Conservation (phyloP, 2,113 vertebrate species). For the Corythaeola cristata region DNA sequence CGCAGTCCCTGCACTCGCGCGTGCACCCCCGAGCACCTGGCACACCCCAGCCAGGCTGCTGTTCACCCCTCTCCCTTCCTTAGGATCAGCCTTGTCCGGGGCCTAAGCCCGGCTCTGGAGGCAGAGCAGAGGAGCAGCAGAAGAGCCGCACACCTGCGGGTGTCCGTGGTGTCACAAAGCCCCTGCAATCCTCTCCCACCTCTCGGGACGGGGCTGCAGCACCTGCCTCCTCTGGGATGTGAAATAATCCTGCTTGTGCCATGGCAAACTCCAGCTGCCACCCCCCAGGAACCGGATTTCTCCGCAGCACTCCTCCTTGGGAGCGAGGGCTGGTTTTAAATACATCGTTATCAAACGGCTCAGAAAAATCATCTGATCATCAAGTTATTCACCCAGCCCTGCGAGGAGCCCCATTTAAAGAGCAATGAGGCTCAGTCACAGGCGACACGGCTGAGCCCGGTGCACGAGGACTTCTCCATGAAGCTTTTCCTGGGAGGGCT, state of each 20-base stretch:
- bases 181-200: neutral
- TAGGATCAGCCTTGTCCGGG: neutral
- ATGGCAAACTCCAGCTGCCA: neutral
- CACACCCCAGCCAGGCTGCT: no score
- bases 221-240: neutral
- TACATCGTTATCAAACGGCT: neutral
- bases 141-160: neutral
- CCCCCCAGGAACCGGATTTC: neutral
- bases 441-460: neutral
- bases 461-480: neutral
- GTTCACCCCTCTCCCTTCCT: neutral
- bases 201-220: neutral
- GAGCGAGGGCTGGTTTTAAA: neutral
- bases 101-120: neutral
- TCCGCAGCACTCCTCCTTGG: neutral
- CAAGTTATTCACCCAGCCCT: neutral
- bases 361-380: neutral
- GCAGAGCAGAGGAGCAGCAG: neutral
- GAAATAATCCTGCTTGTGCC: neutral
- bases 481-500: neutral
- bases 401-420: neutral
- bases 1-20: accelerated
- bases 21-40: no score
- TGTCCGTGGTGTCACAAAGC: neutral
- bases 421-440: constrained; percentile 13